Conservation (phyloP, 2,797 vertebrate species). For the Melanotaenia nigrans region DNA sequence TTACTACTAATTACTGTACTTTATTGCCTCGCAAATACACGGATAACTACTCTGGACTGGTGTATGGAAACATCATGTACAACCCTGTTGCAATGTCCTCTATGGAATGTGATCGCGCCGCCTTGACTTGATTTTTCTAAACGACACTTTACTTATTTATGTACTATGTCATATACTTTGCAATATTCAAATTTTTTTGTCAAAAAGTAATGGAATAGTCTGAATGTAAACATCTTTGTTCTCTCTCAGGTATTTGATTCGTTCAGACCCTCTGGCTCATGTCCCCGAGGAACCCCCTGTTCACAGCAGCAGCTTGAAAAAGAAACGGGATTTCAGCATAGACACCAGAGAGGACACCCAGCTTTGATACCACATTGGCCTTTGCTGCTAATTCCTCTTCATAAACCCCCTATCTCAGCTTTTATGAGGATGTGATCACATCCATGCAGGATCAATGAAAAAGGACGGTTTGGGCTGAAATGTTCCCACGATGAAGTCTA, state of each 20-base stretch:
- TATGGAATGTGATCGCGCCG: too few relatives aligned
- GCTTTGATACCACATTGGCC: constrained; percentile 59
- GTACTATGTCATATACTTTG: too few relatives aligned
- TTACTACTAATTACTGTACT: too few relatives aligned
- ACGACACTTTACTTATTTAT: too few relatives aligned
- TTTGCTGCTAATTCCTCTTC: constrained; percentile 5
- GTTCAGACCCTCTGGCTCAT: constrained; percentile 92
- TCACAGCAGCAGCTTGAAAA: constrained; percentile 84
- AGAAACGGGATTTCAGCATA: constrained; percentile 77
- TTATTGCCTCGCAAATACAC: too few relatives aligned
- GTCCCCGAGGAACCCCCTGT: constrained; percentile 86
- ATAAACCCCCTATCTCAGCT: neutral
- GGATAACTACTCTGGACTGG: too few relatives aligned
- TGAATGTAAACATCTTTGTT: neutral
- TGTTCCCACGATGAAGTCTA: constrained; percentile 37
- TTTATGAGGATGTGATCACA: neutral
- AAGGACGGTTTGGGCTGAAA: constrained; percentile 27
- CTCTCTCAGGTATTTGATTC: constrained; percentile 88
- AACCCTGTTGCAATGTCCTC: too few relatives aligned
- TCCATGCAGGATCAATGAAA: constrained; percentile 30
- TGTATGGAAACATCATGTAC: too few relatives aligned
- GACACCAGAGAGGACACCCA: constrained; percentile 87
- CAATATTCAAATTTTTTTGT: too few relatives aligned
- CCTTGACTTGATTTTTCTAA: too few relatives aligned
- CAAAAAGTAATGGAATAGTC: neutral